Conservation (phyloP, 2,797 vertebrate species). For the Remorina albescens region DNA sequence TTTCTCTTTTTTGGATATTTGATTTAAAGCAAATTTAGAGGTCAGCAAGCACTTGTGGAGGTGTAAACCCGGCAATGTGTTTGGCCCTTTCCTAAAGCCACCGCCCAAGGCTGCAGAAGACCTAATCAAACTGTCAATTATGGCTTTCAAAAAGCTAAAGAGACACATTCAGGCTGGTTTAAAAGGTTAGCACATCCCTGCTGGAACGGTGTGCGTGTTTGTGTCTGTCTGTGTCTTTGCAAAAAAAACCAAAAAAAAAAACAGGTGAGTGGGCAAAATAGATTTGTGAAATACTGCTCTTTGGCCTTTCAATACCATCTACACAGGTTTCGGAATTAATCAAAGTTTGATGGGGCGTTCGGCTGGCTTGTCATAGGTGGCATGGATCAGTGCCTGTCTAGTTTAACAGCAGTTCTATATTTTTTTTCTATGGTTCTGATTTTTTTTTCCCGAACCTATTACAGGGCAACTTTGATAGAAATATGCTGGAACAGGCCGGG, state of each 20-base stretch:
- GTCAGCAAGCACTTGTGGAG: constrained; percentile 9
- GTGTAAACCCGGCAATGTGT: constrained; percentile 60
- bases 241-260: too few relatives aligned
- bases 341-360: not conserved
- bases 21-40: constrained; percentile 31
- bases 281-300: constrained; percentile 3
- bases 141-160: constrained; percentile 65
- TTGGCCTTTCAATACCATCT: not conserved
- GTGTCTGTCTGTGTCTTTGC: constrained; percentile 8
- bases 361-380: not conserved
- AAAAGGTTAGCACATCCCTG: constrained; percentile 75
- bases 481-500: not conserved
- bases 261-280: constrained; percentile 13
- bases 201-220: constrained; percentile 19
- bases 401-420: not conserved
- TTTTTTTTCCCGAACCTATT: not conserved
- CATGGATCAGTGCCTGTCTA: not conserved
- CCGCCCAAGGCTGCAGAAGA: constrained; percentile 64
- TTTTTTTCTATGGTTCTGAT: not conserved
- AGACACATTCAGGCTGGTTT: constrained; percentile 55
- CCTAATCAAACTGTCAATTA: constrained; percentile 80
- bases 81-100: constrained; percentile 51
- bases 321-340: constrained; percentile 1
- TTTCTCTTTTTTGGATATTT: constrained; percentile 20
- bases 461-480: not conserved